A percentile compares a stretch with the other conserved stretches of the same genome.
Evolutionary conservation across 23 tunicate genomes (phyloP).

Genomic region (Oikopleura albicans): DNA sequence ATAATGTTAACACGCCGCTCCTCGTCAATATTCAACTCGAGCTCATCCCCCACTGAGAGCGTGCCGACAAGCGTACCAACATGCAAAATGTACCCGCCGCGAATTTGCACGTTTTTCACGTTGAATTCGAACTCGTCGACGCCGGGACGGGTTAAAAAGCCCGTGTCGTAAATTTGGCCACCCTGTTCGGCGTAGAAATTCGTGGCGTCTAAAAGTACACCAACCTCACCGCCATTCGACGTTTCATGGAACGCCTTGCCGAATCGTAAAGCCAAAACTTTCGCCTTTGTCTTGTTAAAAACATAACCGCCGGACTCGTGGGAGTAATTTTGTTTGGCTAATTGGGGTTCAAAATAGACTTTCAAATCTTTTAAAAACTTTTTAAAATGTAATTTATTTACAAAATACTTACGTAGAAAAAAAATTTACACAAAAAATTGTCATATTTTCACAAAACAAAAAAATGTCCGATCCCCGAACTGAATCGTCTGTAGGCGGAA

Average conservation of each 20-base stretch:
- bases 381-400: too few species aligned
- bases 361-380: too few species aligned
- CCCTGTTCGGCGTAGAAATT: conserved; percentile 91
- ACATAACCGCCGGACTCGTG: conserved; percentile 31
- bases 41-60: conserved; percentile 37
- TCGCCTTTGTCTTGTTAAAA: conserved; percentile 23
- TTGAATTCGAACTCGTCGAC: conserved; percentile 52
- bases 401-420: too few species aligned
- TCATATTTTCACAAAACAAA: too few species aligned
- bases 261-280: conserved; percentile 26
- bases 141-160: conserved; percentile 26
- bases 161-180: conserved; percentile 72
- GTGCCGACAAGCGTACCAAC: conserved; percentile 74
- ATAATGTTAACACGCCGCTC: conserved; percentile 37
- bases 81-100: conserved; percentile 86
- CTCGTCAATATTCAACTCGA: conserved; percentile 38
- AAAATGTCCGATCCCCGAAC: too few species aligned
- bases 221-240: conserved; percentile 1
- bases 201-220: conserved; percentile 52
- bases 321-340: conserved; percentile 42
- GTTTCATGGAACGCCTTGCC: conserved; percentile 40
- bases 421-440: too few species aligned
- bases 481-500: conserved; percentile 61
- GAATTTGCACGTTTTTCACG: conserved; percentile 74
- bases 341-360: too few species aligned